Percentiles rank a stretch among this genome's conserved stretches.
Evolutionary conservation across 2,888 invertebrate species (phyloP).

Genomic region (Leucophenga montana): DNA sequence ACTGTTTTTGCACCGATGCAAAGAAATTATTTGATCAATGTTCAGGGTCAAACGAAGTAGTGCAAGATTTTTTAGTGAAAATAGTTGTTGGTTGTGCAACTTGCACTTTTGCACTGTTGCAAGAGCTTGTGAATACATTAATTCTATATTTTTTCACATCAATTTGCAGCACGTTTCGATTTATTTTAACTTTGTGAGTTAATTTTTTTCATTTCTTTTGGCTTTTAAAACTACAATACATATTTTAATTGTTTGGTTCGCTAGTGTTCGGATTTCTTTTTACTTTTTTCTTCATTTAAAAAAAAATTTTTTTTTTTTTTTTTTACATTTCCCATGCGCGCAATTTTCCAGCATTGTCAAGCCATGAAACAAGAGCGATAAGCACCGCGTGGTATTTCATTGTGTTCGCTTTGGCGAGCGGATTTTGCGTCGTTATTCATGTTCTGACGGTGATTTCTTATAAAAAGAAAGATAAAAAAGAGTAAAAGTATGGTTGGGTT

Average conservation of each 20-base stretch:
- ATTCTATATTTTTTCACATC: too few species aligned
- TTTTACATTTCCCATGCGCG: slow-evolving; percentile 17
- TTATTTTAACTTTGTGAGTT: too few species aligned
- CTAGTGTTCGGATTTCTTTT: not conserved
- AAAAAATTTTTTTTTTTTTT: slow-evolving; percentile 1
- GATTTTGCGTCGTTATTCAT: slow-evolving; percentile 24
- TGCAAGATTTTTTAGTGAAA: too few species aligned
- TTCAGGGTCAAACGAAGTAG: too few species aligned
- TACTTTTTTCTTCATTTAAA: not conserved
- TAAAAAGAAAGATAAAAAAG: too few species aligned
- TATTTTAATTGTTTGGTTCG: slow-evolving; percentile 3
- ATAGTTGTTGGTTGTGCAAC: too few species aligned
- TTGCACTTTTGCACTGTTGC: too few species aligned
- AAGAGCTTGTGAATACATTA: too few species aligned
- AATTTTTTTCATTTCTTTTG: not conserved
- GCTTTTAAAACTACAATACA: not conserved
- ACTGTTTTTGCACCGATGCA: too few species aligned
- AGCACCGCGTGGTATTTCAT: slow-evolving; percentile 18
- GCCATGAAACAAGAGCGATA: slow-evolving; percentile 19
- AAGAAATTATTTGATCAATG: too few species aligned
- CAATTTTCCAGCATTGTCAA: slow-evolving; percentile 25
- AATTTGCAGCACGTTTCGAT: too few species aligned
- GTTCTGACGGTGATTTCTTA: slow-evolving; percentile 24
- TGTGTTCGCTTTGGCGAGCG: slow-evolving; percentile 3
- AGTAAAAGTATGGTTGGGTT: too few species aligned